These are phyloP conservation scores for Malthinus flaveolus DNA, from an alignment of 2,888 invertebrate species.

Conservation along the genomic window DNA sequence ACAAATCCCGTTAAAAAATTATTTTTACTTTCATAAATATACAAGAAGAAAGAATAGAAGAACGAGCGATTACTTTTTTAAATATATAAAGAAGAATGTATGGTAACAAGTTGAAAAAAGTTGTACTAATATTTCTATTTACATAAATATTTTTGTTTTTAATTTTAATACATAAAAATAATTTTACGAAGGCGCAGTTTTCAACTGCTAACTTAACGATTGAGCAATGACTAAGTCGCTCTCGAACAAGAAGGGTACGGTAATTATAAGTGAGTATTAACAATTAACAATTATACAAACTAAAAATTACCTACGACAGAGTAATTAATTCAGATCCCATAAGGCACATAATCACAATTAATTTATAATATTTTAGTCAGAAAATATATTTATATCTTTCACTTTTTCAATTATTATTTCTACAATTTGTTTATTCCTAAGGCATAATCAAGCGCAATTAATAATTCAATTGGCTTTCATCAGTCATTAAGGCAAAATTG, in stretches of 20 bases:
- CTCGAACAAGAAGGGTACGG: constrained; percentile 21
- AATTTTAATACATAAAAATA: constrained; percentile 26
- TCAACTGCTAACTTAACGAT: constrained; percentile 32
- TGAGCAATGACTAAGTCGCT: constrained; percentile 26
- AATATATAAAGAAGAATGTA: constrained; percentile 36
- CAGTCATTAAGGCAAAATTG: not conserved
- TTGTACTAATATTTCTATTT: constrained; percentile 46
- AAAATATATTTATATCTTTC: constrained; percentile 30
- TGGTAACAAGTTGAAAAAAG: constrained; percentile 52
- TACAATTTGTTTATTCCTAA: not conserved
- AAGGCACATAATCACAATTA: constrained; percentile 51
- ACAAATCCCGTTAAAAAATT: constrained; percentile 19
- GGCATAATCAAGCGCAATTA: too few species aligned
- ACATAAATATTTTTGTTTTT: constrained; percentile 35
- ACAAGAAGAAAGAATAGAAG: constrained; percentile 26
- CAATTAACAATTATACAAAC: constrained; percentile 24
- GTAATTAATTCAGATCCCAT: constrained; percentile 45
- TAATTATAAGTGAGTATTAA: constrained; percentile 41
- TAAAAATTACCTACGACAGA: constrained; percentile 26
- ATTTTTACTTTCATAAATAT: constrained; percentile 30
- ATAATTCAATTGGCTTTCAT: too few species aligned
- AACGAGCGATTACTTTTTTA: constrained; percentile 10
- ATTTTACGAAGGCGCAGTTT: constrained; percentile 36
- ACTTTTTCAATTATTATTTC: not conserved
- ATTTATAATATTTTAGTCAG: constrained; percentile 25